Evolutionary conservation across 2,888 invertebrate genomes (phyloP).

Genomic region (Volucella zonaria): DNA sequence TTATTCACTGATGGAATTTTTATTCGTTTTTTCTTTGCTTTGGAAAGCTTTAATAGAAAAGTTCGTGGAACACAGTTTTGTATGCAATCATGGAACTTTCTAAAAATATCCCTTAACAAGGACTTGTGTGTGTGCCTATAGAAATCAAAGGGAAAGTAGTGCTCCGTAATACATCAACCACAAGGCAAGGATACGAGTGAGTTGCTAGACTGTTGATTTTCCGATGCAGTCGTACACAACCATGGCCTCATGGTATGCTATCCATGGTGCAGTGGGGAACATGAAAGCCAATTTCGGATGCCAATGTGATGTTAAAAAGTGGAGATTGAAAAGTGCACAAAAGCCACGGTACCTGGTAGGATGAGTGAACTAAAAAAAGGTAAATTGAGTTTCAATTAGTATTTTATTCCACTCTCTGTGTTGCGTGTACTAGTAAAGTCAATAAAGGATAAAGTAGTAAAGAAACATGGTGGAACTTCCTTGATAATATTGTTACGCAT

Average conservation of each 20-base stretch:
- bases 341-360: no score
- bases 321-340: not conserved
- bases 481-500: no score
- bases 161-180: not conserved
- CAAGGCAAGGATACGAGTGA: not conserved
- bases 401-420: no score
- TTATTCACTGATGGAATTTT: slow-evolving; percentile 37
- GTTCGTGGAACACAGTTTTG: slow-evolving; percentile 36
- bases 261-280: slow-evolving; percentile 8
- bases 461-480: no score
- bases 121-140: slow-evolving; percentile 3
- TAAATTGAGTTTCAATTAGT: no score
- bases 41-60: slow-evolving; percentile 13
- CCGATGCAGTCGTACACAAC: not conserved
- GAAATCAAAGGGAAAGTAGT: not conserved
- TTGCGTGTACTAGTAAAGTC: no score
- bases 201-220: not conserved
- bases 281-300: slow-evolving; percentile 49
- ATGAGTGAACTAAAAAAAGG: no score
- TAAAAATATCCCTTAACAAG: slow-evolving; percentile 31
- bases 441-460: no score
- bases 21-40: slow-evolving; percentile 10
- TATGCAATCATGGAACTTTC: slow-evolving; percentile 17
- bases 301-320: slow-evolving; percentile 53
- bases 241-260: slow-evolving; percentile 2